These are phyloP conservation scores for Vireo griseus DNA, from an alignment of 2,797 vertebrate genomes.

Conservation along the genomic window DNA sequence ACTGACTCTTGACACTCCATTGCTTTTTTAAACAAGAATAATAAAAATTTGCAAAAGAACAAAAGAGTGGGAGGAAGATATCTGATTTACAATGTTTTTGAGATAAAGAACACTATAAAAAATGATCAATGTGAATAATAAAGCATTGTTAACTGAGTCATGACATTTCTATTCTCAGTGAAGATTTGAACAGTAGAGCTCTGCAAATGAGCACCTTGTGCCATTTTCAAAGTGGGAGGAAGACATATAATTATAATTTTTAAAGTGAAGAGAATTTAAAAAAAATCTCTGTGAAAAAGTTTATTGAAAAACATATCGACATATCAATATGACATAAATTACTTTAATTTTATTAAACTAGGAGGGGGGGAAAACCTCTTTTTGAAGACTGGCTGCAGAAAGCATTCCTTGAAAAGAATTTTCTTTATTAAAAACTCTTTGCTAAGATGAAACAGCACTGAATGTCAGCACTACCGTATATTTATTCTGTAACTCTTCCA, in stretches of 20 bases:
- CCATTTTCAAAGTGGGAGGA: conserved; percentile 77
- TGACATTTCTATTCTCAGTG: conserved; percentile 79
- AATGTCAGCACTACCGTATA: conserved; percentile 70
- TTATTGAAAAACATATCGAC: conserved; percentile 81
- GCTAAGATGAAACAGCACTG: conserved; percentile 61
- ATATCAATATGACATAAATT: conserved; percentile 77
- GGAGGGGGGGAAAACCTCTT: conserved; percentile 46
- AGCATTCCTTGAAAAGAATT: conserved; percentile 65
- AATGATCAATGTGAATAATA: conserved; percentile 80
- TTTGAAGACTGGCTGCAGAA: conserved; percentile 67
- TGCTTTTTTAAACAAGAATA: conserved; percentile 77
- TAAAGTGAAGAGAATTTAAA: conserved; percentile 66
- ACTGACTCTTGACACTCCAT: conserved; percentile 74
- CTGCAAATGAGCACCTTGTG: conserved; percentile 75
- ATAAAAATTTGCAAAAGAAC: conserved; percentile 80
- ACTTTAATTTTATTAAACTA: conserved; percentile 74
- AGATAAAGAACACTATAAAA: conserved; percentile 79
- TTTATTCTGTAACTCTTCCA: conserved; percentile 74
- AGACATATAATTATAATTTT: conserved; percentile 79
- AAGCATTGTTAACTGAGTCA: conserved; percentile 82
- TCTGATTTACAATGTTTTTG: conserved; percentile 81
- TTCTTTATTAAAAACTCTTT: conserved; percentile 64
- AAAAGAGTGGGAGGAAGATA: conserved; percentile 79
- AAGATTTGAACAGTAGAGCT: conserved; percentile 73
- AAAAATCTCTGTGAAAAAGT: conserved; percentile 62